Evolutionary conservation across 2,888 invertebrate genomes (phyloP).

Genomic region (Seladonia tumulorum): DNA sequence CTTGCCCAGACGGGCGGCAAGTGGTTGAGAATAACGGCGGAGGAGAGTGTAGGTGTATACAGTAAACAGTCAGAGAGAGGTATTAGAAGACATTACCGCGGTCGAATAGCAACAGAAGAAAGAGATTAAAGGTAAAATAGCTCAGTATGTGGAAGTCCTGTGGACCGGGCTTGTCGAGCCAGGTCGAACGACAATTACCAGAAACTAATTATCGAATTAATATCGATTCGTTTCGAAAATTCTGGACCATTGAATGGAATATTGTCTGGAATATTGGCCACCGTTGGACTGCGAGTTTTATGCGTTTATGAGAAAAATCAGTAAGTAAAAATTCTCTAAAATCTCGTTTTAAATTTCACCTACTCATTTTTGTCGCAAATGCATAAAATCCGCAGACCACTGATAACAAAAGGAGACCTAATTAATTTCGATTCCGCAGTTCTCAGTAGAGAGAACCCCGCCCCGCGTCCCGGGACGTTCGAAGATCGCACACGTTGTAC

Average conservation of each 20-base stretch:
- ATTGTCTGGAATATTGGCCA: no score
- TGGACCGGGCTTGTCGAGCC: neutral
- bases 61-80: neutral
- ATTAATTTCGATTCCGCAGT: neutral
- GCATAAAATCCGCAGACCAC: no score
- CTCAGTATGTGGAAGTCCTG: neutral
- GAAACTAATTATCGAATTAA: neutral
- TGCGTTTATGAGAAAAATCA: no score
- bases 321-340: no score
- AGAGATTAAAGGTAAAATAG: neutral
- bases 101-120: neutral
- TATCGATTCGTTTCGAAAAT: neutral
- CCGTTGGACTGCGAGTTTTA: no score
- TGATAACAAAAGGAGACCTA: no score
- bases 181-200: neutral
- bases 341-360: no score
- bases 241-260: no score
- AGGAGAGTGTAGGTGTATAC: neutral
- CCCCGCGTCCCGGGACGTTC: constrained; percentile 16
- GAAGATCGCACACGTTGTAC: constrained; percentile 27
- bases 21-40: neutral
- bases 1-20: neutral
- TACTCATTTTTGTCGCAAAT: no score
- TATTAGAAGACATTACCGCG: neutral
- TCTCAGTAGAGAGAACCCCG: constrained; percentile 10